phyloP scores from a whole-genome alignment of 1,140 invertebrate genomes.

The Trissolcus basalis region DNA sequence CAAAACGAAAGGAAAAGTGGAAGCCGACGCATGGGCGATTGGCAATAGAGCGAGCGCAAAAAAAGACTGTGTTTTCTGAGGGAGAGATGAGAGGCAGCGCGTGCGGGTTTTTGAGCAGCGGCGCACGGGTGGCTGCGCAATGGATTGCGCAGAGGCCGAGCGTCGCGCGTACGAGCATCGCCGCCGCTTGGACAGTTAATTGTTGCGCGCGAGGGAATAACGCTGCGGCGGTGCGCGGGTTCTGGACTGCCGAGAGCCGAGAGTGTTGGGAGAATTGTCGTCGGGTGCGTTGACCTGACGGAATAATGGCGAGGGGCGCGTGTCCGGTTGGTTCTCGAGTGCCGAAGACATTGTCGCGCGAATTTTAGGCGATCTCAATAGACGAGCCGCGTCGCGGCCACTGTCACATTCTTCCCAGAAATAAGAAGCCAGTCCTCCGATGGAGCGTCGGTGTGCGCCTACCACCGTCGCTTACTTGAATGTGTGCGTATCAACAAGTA shows the following conservation, averaged over 20 bases:
- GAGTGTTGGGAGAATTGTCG: neutral
- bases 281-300: conserved; percentile 53
- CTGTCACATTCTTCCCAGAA: conserved; percentile 67
- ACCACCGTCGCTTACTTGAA: conserved; percentile 63
- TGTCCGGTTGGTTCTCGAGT: conserved; percentile 30
- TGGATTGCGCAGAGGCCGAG: conserved; percentile 9
- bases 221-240: conserved; percentile 5
- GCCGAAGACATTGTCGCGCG: conserved; percentile 14
- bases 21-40: no score
- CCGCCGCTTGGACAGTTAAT: conserved; percentile 49
- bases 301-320: conserved; percentile 33
- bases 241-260: conserved; percentile 16
- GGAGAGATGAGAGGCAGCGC: no score
- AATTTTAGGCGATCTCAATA: no score
- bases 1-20: no score
- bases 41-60: no score
- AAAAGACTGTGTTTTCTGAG: no score
- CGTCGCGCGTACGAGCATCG: conserved; percentile 14
- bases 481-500: conserved; percentile 66
- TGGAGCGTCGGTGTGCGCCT: conserved; percentile 64
- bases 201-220: conserved; percentile 51
- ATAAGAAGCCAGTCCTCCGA: conserved; percentile 56
- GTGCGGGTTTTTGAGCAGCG: conserved; percentile 9
- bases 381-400: conserved; percentile 45
- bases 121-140: conserved; percentile 32